Evolutionary conservation across 2,888 invertebrate genomes (phyloP), one percentile per base, ranked within the genome.

Genomic region (Drosophila neonasuta): DNA sequence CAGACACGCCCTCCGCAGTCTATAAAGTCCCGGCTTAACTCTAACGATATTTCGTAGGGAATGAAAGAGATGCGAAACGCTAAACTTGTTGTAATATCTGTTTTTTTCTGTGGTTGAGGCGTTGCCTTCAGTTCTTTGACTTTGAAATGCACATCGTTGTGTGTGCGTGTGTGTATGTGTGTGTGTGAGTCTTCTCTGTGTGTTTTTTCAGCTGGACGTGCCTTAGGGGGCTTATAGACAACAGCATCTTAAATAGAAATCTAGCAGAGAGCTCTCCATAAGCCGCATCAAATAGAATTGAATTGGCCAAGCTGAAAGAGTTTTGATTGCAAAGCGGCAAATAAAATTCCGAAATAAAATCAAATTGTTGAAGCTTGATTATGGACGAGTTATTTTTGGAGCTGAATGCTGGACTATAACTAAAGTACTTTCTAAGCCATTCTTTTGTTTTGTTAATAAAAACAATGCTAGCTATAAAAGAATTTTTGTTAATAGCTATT

Each of bases 91-190:
- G 59, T 75, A 70, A 71, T 67, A 60, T 75, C 60, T 50, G 15
- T 3, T 44, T 55, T 49, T 20, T 20, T 20, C 20, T 20, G 8
- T 42, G 13, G 15, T 3, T 39, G 50, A 68, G 77, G 75, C 77
- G 75, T 75, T 68, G 73, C 54, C 64, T 55, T 64, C 68, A 71
- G 74, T 74, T 74, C 74, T 61, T 74, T 74, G 74, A 76, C 74
- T 71, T 36, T 32, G 29, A 42, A 60, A 60, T 45, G 67, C 62
- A 63, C 73, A 29, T 11, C 24, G 2, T 17, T 17, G 17, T 17
- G 17, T 17, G 17, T 17, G n/a, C 8, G 9, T 8, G 8, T 17
- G 42, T 54, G 0, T 24, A 1, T 54, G 15, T 42, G 49, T 39
- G 41, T 34, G 41, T 58, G 55, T 20, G 36, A 34, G 66, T 59